Evolutionary conservation across 2,888 invertebrate species (phyloP), one percentile per base, ranked within the genome.

Genomic region (Latheticus oryzae): DNA sequence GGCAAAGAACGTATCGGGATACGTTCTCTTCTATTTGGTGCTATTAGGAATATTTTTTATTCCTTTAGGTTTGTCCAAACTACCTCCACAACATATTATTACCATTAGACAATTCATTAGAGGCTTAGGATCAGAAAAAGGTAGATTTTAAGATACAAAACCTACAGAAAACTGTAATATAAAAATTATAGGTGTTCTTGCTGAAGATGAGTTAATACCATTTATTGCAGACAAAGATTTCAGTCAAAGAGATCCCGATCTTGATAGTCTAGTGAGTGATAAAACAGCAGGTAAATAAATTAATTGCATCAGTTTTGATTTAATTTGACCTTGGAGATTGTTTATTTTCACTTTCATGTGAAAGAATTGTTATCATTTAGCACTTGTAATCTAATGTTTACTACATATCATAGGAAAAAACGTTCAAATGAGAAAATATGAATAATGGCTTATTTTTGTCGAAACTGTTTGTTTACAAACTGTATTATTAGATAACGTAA

Each of bases 191-290:
- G 74, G 68, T 40, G 61, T 75, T 21, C 57, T 78, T 17, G 76
- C 75, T 26, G 79, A 78, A 65, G 75, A 74, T 17, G 80, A 79
- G 42, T 71, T 79, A 26, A 76, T 79, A 56, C 76, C 79, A 5
- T 77, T 75, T 28, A 73, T 78, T 45, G 55, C 68, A 8, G 69
- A 72, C 26, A 73, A 71, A 45, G 72, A 75, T 60, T 66, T 72
- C 33, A 66, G 61, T 13, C 67, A 66, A 23, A 65, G 62, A 15
- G 76, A 76, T 55, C 60, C 69, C 13, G 76, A 76, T 64, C 59
- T 73, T 26, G 77, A 77, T 28, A 75, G 75, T 68, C 60, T 74
- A 28, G 62, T 74, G 52, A 76, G 75, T 52, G 77, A 76, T 63
- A 70, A 65, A 68, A 77, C 76, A 35, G 73, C 73, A 73, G 77